Conservation (phyloP, 2,797 vertebrate species). For the Lophura swinhoii region DNA sequence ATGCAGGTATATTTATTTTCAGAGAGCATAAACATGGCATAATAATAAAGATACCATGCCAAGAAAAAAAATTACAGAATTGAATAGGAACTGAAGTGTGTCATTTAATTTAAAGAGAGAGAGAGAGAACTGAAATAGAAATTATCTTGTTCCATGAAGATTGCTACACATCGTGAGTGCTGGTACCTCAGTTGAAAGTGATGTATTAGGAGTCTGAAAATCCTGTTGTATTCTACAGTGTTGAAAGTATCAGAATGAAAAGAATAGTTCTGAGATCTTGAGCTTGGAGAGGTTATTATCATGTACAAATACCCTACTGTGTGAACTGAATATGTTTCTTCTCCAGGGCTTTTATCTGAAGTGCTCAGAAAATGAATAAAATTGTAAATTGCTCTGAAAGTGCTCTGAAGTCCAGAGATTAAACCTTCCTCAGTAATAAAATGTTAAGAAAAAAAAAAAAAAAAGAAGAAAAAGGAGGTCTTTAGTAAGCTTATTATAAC, state of each 20-base stretch:
- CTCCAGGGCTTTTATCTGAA: conserved; percentile 50
- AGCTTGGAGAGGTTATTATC: conserved; percentile 44
- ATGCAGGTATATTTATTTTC: background rate
- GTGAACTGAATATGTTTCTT: conserved; percentile 2
- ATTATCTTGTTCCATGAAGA: conserved; percentile 52
- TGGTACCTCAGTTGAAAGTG: conserved; percentile 10
- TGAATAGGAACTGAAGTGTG: conserved; percentile 20
- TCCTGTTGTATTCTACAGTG: background rate
- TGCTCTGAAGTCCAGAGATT: background rate
- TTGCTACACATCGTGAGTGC: conserved; percentile 31
- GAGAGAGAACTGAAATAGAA: conserved; percentile 24
- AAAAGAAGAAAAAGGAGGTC: too few relatives aligned
- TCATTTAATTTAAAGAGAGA: background rate
- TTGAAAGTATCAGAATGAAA: conserved; percentile 21
- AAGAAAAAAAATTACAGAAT: conserved; percentile 50
- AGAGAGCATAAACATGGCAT: background rate
- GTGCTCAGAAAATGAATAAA: conserved; percentile 19
- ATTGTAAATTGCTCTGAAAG: background rate
- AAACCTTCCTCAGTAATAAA: background rate
- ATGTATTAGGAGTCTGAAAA: conserved; percentile 32
- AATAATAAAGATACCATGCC: background rate
- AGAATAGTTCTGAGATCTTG: conserved; percentile 14
- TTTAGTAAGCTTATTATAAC: too few relatives aligned
- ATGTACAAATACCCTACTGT: background rate
- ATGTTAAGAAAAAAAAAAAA: too few relatives aligned